Percentiles rank a stretch among this genome's conserved stretches.
Conservation (phyloP, 2,797 vertebrate genomes). For the Schizothorax lantsangensis region DNA sequence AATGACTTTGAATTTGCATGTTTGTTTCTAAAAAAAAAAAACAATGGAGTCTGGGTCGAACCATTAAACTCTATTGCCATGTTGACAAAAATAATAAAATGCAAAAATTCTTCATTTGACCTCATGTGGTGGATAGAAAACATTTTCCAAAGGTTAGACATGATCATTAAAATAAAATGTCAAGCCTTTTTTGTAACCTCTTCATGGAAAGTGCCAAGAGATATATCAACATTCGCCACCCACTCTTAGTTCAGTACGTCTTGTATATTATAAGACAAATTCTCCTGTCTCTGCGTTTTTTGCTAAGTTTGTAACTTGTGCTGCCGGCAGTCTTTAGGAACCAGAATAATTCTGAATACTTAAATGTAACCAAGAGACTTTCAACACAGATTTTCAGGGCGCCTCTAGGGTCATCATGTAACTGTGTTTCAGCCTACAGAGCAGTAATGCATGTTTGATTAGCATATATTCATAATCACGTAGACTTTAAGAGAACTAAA, state of each 20-base stretch:
- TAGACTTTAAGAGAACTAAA: background rate
- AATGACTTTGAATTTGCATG: background rate
- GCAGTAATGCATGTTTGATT: background rate
- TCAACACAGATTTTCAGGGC: background rate
- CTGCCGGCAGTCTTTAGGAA: constrained; percentile 20
- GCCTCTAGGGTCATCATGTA: background rate
- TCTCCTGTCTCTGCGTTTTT: constrained; percentile 3
- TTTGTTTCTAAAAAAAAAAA: background rate
- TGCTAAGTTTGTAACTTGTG: background rate
- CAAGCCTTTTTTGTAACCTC: constrained; percentile 4
- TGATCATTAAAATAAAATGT: background rate
- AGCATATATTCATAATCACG: background rate
- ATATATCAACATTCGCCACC: background rate
- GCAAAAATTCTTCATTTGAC: background rate
- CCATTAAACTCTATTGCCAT: background rate
- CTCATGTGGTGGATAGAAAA: background rate
- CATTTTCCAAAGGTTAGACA: background rate
- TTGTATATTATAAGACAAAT: constrained; percentile 10
- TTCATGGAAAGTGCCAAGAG: background rate
- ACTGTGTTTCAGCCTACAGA: background rate
- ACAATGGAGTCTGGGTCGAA: background rate
- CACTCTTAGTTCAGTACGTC: background rate
- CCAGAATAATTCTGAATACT: constrained; percentile 5
- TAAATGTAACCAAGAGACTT: constrained; percentile 21
- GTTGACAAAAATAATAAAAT: background rate